Evolutionary conservation across 1,140 invertebrate genomes (phyloP).

Genomic region (Theocolax elegans): DNA sequence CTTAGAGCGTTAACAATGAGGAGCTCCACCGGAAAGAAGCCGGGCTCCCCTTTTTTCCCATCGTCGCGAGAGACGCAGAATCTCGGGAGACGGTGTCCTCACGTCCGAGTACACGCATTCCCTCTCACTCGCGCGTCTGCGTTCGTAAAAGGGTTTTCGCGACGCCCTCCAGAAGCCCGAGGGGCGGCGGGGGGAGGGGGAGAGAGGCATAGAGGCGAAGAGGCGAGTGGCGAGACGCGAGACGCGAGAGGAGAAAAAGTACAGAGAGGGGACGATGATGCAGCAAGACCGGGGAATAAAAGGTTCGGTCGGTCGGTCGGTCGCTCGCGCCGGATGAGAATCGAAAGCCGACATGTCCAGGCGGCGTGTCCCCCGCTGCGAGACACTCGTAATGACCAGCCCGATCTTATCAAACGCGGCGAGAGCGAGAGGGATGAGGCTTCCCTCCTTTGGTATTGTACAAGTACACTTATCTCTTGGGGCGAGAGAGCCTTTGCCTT

Average conservation of each 20-base stretch:
- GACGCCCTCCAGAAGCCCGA: background rate
- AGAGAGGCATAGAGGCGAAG: no score
- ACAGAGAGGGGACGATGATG: slow-evolving; percentile 40
- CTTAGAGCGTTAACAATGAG: slow-evolving; percentile 20
- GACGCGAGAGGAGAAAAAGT: slow-evolving; percentile 12
- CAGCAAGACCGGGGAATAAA: slow-evolving; percentile 36
- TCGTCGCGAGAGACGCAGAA: background rate
- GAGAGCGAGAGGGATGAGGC: background rate
- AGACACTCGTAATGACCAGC: slow-evolving; percentile 62
- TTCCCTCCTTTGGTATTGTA: slow-evolving; percentile 55
- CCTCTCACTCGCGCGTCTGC: background rate
- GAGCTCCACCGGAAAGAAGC: background rate
- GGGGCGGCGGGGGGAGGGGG: background rate
- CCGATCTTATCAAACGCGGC: slow-evolving; percentile 58
- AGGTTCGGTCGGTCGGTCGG: background rate
- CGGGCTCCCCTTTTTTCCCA: background rate
- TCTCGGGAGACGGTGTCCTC: background rate
- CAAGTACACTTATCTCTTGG: slow-evolving; percentile 57
- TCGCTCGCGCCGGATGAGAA: slow-evolving; percentile 48
- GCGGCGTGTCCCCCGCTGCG: slow-evolving; percentile 57
- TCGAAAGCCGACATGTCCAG: slow-evolving; percentile 60
- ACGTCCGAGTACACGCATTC: background rate
- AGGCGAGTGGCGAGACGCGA: no score
- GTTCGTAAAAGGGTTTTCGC: slow-evolving; percentile 1
- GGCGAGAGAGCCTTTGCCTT: slow-evolving; percentile 42